Conservation (phyloP, 1,140 invertebrate species). For the Papilio helenus region DNA sequence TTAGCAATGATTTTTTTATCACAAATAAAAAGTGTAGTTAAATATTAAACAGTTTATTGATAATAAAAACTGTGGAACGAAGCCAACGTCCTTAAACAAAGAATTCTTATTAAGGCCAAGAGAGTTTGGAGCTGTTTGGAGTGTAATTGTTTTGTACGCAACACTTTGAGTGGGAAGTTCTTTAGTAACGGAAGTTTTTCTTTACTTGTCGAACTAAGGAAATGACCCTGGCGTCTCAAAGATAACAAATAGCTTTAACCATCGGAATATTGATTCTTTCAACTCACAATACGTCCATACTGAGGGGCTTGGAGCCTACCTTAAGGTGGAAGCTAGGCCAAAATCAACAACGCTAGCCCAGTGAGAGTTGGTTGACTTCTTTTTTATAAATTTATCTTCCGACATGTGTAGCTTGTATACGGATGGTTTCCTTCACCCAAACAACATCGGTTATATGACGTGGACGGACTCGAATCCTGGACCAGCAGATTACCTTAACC, state of each 20-base stretch:
- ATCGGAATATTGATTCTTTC: neutral
- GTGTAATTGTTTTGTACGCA: conserved; percentile 25
- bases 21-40: neutral
- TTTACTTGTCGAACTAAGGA: conserved; percentile 16
- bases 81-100: conserved; percentile 18
- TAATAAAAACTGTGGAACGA: conserved; percentile 17
- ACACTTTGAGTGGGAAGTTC: neutral
- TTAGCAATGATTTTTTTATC: no score
- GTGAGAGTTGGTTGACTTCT: no score
- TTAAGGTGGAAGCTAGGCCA: no score
- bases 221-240: neutral
- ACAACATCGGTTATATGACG: no score
- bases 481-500: no score
- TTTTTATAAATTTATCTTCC: no score
- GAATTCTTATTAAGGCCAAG: conserved; percentile 17
- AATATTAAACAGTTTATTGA: neutral
- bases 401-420: no score
- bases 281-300: no score
- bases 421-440: no score
- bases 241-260: neutral
- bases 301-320: no score
- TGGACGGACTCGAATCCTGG: no score
- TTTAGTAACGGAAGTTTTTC: neutral
- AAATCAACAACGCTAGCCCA: no score
- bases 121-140: conserved; percentile 17